Base-by-base conservation (phyloP, 2,888 invertebrate genomes). In the Melipona beecheii region DNA sequence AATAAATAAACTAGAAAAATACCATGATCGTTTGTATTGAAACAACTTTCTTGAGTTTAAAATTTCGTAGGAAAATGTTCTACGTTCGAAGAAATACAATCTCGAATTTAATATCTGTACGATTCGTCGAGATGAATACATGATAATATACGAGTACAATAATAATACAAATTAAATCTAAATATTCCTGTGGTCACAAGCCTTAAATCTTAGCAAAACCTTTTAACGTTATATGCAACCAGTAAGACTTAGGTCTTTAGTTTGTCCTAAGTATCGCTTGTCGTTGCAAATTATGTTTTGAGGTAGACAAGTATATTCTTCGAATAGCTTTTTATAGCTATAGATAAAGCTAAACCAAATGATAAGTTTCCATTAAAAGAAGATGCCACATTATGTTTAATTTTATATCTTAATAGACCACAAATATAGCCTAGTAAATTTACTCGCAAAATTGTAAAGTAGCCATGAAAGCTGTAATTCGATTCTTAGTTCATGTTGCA, bases 221-320 rank as follows among this genome's bases (percentile, higher is more conserved):
- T 87, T 90, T 91, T 87, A 90, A 92, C 80, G 87, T 92, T 92
- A 92, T 86, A 87, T 86, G 90, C 92, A 92, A 92, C 88, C 89
- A 85, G 85, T 78, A 86, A 89, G 91, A 91, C 90, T 90, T 78
- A 77, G 87, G 77, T 75, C 60, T 74, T 71, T 60, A 60, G 66
- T 49, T 75, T 69, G 75, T 81, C 81, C 85, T 82, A 82, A 83
- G 85, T 89, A 88, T 89, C 90, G 86, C 87, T 88, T 85, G 84
- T 89, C 88, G 92, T 93, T 93, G 92, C 92, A 91, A 91, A 92
- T 93, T 92, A 93, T 90, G 88, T 91, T 92, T 91, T 94, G 94
- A 94, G 94, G 94, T 94, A 94, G 94, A 94, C 92, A 91, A 93
- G 94, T 94, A 93, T 94, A 94, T 94, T 93, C 92, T 94, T 93